Percentiles rank a stretch among this genome's conserved stretches.
Evolutionary conservation across 2,888 invertebrate genomes (phyloP).

Genomic region (Aphodius granarius): DNA sequence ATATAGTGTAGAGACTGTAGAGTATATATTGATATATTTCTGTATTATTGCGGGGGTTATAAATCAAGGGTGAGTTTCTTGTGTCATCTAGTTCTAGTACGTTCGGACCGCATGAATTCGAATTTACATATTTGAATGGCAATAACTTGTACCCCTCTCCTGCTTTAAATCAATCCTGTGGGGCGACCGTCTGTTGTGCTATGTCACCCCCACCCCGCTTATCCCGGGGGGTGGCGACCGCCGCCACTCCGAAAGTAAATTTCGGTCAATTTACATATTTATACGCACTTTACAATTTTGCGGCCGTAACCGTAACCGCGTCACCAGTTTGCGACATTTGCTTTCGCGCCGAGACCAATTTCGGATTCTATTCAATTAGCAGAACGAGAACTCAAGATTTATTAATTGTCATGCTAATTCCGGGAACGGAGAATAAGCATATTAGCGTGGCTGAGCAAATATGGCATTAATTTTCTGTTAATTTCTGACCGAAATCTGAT

Average conservation of each 20-base stretch:
- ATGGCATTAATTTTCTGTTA: neutral
- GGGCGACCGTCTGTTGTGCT: neutral
- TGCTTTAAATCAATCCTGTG: neutral
- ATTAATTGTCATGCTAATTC: neutral
- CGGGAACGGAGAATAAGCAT: neutral
- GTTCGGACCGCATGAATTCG: slow-evolving; percentile 5
- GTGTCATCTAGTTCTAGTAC: slow-evolving; percentile 5
- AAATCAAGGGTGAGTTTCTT: slow-evolving; percentile 4
- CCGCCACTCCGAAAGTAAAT: neutral
- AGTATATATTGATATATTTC: slow-evolving; percentile 9
- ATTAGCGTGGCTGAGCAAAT: neutral
- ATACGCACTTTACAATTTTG: slow-evolving; percentile 35
- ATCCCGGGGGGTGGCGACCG: neutral
- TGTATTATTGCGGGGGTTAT: slow-evolving; percentile 11
- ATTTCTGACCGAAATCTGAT: neutral
- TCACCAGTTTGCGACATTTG: neutral
- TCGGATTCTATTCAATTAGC: neutral
- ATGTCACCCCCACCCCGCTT: neutral
- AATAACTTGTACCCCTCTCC: slow-evolving; percentile 7
- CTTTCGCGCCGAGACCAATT: neutral
- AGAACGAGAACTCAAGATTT: neutral
- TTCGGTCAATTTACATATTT: slow-evolving; percentile 38
- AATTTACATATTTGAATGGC: slow-evolving; percentile 14
- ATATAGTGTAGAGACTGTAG: neutral
- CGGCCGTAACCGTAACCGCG: slow-evolving; percentile 32